Evolutionary conservation across 2,113 vertebrate genomes (phyloP).

Genomic region (Alouatta palliata): DNA sequence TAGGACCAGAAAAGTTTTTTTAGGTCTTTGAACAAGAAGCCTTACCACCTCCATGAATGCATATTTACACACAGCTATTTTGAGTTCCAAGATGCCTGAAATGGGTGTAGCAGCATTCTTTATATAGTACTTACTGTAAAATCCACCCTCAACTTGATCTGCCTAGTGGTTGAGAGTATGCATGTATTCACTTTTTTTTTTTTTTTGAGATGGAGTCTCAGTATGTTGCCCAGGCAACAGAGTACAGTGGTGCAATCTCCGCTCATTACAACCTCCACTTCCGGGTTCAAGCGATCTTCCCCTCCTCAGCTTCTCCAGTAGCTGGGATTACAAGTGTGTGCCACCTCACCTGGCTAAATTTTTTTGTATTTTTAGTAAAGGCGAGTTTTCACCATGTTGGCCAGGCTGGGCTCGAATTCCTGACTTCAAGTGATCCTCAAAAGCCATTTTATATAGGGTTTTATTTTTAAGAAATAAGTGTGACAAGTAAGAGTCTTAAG

Average conservation of each 20-base stretch:
- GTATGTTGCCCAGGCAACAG: too few species aligned
- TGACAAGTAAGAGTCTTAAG: background rate
- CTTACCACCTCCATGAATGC: background rate
- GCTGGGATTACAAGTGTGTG: too few species aligned
- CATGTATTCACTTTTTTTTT: background rate
- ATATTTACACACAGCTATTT: constrained; percentile 16
- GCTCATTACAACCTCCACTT: too few species aligned
- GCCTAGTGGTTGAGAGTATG: background rate
- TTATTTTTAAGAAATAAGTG: constrained; percentile 19
- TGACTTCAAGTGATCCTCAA: background rate
- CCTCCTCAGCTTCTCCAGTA: too few species aligned
- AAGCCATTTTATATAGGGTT: background rate
- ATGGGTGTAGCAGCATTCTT: background rate
- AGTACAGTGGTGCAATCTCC: too few species aligned
- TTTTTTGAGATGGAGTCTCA: too few species aligned
- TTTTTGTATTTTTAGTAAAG: too few species aligned
- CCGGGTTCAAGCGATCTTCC: too few species aligned
- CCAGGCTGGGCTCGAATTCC: too few species aligned
- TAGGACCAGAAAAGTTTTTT: background rate
- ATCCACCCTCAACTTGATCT: background rate
- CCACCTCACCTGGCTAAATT: too few species aligned
- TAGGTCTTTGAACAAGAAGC: background rate
- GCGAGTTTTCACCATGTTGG: too few species aligned
- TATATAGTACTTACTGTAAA: background rate
- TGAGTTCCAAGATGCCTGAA: background rate